Evolutionary conservation across 2,113 vertebrate genomes (phyloP).

Genomic region (Sus scrofa): T2T-Sscrofa CM000812.6:222672501-222673000

Average conservation of each 20-base stretch:
- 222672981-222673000: neutral
- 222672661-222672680: neutral
- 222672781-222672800: neutral
- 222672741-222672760: neutral
- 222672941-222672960: neutral
- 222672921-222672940: neutral
- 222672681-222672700: neutral
- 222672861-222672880: neutral
- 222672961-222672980: neutral
- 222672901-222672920: conserved; percentile 3
- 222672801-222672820: neutral
- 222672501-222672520: neutral
- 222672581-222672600: neutral
- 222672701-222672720: neutral
- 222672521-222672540: neutral
- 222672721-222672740: neutral
- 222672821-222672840: neutral
- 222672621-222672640: neutral
- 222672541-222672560: neutral
- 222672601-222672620: neutral
- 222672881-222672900: neutral
- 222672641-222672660: neutral
- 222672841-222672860: neutral
- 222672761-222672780: neutral
- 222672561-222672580: neutral